Evolutionary conservation across 1,140 invertebrate species (phyloP).

Genomic region (Heliconius eleuchia): DNA sequence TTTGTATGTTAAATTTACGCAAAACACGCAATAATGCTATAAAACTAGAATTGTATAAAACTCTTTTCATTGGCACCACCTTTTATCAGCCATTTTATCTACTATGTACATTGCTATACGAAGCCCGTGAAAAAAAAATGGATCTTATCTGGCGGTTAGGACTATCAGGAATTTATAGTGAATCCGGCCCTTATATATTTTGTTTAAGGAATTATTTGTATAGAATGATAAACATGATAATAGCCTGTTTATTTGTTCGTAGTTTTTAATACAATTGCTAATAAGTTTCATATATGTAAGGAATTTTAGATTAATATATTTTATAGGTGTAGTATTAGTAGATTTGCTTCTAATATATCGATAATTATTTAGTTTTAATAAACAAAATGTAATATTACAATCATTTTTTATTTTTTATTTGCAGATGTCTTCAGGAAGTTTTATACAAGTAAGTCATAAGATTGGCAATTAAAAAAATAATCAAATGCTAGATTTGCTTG

Average conservation of each 20-base stretch:
- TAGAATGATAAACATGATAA: background rate
- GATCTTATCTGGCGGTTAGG: too few relatives aligned
- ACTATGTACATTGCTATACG: too few relatives aligned
- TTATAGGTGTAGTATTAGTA: background rate
- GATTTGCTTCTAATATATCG: background rate
- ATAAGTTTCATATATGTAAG: background rate
- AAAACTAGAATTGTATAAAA: too few relatives aligned
- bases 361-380: background rate
- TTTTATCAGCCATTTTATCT: too few relatives aligned
- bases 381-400: background rate
- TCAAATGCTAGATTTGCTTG: background rate
- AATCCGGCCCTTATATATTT: too few relatives aligned
- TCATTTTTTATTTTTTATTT: slow-evolving; percentile 11
- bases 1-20: too few relatives aligned
- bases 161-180: too few relatives aligned
- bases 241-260: slow-evolving; percentile 4
- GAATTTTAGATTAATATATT: background rate
- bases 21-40: too few relatives aligned
- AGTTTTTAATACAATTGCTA: background rate
- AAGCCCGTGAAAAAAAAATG: too few relatives aligned
- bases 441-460: slow-evolving; percentile 5
- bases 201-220: background rate
- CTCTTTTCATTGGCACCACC: too few relatives aligned
- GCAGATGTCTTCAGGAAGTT: slow-evolving; percentile 2
- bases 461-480: background rate